A percentile compares a stretch with the other conserved stretches of the same genome.
phyloP scores from a whole-genome alignment of 2,888 invertebrate species.

The Thyatira batis region DNA sequence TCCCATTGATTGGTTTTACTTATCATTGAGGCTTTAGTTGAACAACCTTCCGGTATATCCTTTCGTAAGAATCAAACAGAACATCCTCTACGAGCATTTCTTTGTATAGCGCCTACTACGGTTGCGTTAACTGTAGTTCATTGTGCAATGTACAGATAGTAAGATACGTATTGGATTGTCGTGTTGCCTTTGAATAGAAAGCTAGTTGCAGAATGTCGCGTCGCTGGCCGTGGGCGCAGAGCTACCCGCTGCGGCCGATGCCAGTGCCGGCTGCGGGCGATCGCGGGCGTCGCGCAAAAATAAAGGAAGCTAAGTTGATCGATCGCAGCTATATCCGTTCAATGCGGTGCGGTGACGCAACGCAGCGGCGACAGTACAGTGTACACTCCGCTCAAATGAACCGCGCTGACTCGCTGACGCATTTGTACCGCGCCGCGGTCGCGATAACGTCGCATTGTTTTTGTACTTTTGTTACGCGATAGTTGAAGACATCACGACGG shows the following conservation, averaged over 20 bases:
- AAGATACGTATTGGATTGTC: conserved; percentile 18
- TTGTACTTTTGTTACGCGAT: conserved; percentile 16
- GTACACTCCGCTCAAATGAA: conserved; percentile 28
- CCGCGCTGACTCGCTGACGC: conserved; percentile 27
- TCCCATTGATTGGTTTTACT: neutral
- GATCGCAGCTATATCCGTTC: conserved; percentile 66
- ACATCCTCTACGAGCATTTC: neutral
- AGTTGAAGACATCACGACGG: conserved; percentile 13
- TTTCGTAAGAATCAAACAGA: no score
- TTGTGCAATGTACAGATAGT: neutral
- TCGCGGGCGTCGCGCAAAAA: conserved; percentile 46
- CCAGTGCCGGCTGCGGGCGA: neutral
- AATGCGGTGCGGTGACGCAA: conserved; percentile 60
- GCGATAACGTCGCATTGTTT: conserved; percentile 31
- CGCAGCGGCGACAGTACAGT: conserved; percentile 21
- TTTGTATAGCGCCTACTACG: neutral
- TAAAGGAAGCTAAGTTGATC: conserved; percentile 59
- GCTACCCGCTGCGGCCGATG: conserved; percentile 22
- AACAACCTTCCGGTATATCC: neutral
- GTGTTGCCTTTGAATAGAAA: conserved; percentile 30
- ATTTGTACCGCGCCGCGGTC: conserved; percentile 21
- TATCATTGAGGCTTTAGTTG: neutral
- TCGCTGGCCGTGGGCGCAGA: conserved; percentile 25
- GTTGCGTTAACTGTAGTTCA: neutral
- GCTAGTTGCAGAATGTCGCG: conserved; percentile 32